Evolutionary conservation across 2,113 vertebrate genomes (phyloP).

Genomic region (Halichoerus grypus): DNA sequence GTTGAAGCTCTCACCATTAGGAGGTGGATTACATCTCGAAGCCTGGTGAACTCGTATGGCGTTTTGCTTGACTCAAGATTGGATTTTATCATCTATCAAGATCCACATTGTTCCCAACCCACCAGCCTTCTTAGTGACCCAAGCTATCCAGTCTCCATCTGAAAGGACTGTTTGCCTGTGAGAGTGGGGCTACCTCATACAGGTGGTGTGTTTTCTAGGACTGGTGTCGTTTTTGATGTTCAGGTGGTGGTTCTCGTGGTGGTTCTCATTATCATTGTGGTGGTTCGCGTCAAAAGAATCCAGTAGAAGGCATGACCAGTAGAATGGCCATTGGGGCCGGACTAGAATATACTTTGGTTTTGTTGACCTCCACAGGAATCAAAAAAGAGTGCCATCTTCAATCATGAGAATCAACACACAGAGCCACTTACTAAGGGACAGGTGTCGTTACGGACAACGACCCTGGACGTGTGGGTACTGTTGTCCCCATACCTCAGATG

Average conservation of each 20-base stretch:
- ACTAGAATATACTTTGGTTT: not conserved
- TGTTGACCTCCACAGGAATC: not conserved
- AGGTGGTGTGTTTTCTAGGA: not conserved
- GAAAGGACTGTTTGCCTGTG: not conserved
- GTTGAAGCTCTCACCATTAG: not conserved
- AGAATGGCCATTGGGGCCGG: not conserved
- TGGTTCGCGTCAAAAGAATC: rapidly evolving
- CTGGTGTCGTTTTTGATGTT: rapidly evolving
- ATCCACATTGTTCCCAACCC: rapidly evolving
- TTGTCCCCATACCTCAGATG: not conserved
- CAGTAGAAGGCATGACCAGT: not conserved
- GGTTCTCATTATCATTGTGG: not conserved
- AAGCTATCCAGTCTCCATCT: not conserved
- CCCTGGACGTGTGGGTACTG: rapidly evolving
- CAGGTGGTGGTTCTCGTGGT: rapidly evolving
- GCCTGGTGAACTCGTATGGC: not conserved
- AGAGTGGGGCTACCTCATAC: not conserved
- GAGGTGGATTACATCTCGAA: not conserved
- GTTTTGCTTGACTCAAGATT: not conserved
- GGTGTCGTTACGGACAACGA: not conserved
- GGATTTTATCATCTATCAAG: not conserved
- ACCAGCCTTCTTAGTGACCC: not conserved
- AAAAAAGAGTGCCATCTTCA: not conserved
- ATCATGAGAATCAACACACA: not conserved
- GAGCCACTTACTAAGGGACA: no score